These are phyloP conservation scores for Calameuta idolon DNA, from an alignment of 2,888 invertebrate genomes.

Conservation along the genomic window DNA sequence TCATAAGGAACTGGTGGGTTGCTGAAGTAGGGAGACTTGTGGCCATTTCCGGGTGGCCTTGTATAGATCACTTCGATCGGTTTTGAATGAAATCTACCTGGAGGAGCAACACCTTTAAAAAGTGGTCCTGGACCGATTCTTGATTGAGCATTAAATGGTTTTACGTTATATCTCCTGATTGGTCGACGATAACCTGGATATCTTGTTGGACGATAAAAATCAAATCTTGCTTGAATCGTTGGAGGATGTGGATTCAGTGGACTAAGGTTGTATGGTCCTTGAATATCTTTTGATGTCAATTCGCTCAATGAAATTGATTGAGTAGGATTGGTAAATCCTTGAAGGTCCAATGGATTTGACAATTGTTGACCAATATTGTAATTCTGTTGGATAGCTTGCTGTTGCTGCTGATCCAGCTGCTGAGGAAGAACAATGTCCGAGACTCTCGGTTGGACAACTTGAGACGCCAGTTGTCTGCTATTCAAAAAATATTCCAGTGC, in stretches of 20 bases:
- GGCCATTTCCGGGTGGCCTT: slow-evolving; percentile 44
- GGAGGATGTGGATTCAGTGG: not conserved
- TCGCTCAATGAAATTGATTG: not conserved
- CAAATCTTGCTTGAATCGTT: not conserved
- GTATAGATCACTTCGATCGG: slow-evolving; percentile 57
- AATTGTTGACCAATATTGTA: not conserved
- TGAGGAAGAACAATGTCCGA: slow-evolving; percentile 20
- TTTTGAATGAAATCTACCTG: slow-evolving; percentile 20
- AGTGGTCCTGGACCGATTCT: slow-evolving; percentile 14
- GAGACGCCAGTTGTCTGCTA: slow-evolving; percentile 12
- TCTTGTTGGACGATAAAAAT: not conserved
- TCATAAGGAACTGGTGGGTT: slow-evolving; percentile 45
- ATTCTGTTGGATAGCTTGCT: not conserved
- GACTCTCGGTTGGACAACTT: slow-evolving; percentile 9
- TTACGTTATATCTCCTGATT: not conserved
- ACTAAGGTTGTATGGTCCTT: not conserved
- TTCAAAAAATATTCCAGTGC: slow-evolving; percentile 51
- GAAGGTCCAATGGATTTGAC: no score
- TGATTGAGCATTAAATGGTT: slow-evolving; percentile 4
- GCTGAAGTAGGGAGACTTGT: slow-evolving; percentile 31
- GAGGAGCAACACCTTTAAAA: slow-evolving; percentile 6
- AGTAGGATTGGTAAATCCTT: not conserved
- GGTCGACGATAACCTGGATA: not conserved
- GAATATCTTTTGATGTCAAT: not conserved
- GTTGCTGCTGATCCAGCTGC: slow-evolving; percentile 8